Evolutionary conservation across 2,113 vertebrate genomes (phyloP), one percentile per base, ranked within the genome.

Genomic region (Sinocyclocheilus maitianheensis): DNA sequence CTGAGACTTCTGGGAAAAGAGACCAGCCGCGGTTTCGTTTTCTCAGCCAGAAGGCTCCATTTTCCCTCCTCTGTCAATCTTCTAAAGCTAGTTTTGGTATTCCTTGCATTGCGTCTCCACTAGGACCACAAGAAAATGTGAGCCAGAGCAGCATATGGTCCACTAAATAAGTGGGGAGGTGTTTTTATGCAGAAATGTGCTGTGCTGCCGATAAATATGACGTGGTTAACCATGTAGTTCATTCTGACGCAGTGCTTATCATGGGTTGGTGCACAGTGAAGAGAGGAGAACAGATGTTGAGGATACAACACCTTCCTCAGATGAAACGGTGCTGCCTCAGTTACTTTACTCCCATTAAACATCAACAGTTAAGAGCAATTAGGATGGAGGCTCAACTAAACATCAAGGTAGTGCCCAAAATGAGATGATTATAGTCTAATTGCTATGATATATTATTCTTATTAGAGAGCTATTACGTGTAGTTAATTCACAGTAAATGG

Each of bases 281-380:
- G 81, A 79, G 65, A 79, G 22, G 24, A 69, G 77, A 89, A 81
- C 88, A 89, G 85, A 87, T 89, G 88, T 79, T 83, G 9, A 60
- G 55, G 67, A 75, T 79, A 14, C 51, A 79, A 30, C 30, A 48
- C 34, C 81, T 83, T 84, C 26, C 43, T 48, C 18, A 86, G 34
- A 84, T 46, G 37, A n/a, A 60, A 63, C 53, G 53, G 76, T 63
- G 63, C 40, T 30, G 55, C 51, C 83, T 55, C 48, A 26, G 63
- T 72, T 74, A 24, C n/a, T 83, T 87, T 22, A 77, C n/a, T 77
- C 62, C 24, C 51, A 84, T 78, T 83, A 84, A 71, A 48, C 16
- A 80, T 48, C 67, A 74, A 72, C 65, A 71, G 48, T 75, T 60
- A 79, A 79, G 20, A 72, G 12, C 63, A 69, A 83, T 83, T 83